Evolutionary conservation across 2,113 vertebrate species (phyloP), one percentile per base, ranked within the genome.

Genomic region (Pleuronectes platessa): DNA sequence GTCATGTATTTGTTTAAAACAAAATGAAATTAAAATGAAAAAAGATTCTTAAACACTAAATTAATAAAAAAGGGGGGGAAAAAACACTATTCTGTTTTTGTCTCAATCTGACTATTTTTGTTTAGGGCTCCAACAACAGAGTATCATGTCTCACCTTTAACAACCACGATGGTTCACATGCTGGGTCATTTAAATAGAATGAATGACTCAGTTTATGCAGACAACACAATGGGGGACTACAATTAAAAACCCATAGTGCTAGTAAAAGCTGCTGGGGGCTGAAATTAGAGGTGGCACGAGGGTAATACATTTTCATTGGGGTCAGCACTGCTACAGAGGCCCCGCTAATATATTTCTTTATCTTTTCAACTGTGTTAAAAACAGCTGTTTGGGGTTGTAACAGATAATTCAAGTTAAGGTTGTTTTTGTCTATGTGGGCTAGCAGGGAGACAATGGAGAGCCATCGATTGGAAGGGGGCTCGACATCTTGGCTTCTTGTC

Each of bases 401-500:
- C 79, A 92, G 93, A 94, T 95, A 95, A 95, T 94, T 95, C 94
- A 95, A 89, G 91, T 82, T 80, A 70, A 83, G 78, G 78, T 91
- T 54, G n/a, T 54, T n/a, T 88, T 90, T 90, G 91, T 93, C 91
- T 89, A 86, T 92, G 76, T 84, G 89, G 86, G 82, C 89, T 83
- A 83, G 81, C 86, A 85, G 86, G 86, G 89, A 93, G 92, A 95
- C 94, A 95, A 95, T 94, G 79, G 94, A 88, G 81, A 81, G 84
- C 87, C 92, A 95, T 95, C 93, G 94, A 95, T 95, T 94, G 92
- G 90, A 85, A 83, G 89, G 88, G 90, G 91, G 88, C 91, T 91
- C 86, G 85, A 94, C 94, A 94, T 93, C 90, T 86, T 86, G 78
- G 88, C 89, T 88, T 91, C 91, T 94, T 95, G 93, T 95, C 90